These are phyloP conservation scores for Atractosteus spatula DNA, from an alignment of 2,113 vertebrate genomes.

Conservation along the genomic window DNA sequence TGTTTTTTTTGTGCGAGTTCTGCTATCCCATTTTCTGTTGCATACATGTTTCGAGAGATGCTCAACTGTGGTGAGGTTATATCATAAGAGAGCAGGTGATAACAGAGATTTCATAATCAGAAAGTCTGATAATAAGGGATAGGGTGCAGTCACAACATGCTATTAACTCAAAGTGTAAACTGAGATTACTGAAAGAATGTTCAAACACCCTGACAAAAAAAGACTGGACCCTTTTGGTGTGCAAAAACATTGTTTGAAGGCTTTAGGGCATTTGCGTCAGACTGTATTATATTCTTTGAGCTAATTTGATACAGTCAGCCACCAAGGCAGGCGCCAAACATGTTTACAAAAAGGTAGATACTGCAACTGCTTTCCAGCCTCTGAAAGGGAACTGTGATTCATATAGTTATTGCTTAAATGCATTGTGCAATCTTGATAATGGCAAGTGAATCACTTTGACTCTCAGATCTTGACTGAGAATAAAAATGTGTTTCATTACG, in stretches of 20 bases:
- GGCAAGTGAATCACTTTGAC: slow-evolving; percentile 8
- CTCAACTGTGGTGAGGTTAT: too few species aligned
- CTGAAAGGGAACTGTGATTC: slow-evolving; percentile 22
- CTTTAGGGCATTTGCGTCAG: slow-evolving; percentile 9
- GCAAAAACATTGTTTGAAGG: not conserved
- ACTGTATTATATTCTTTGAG: slow-evolving; percentile 7
- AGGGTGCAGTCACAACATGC: not conserved
- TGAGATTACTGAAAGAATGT: slow-evolving; percentile 7
- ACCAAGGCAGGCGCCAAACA: slow-evolving; percentile 1
- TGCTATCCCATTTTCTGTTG: too few species aligned
- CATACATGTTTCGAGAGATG: too few species aligned
- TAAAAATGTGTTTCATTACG: not conserved
- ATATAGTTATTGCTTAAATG: slow-evolving; percentile 18
- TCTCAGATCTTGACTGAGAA: not conserved
- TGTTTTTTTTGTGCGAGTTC: too few species aligned
- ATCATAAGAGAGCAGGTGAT: too few species aligned
- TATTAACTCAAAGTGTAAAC: slow-evolving; percentile 11
- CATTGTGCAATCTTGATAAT: slow-evolving; percentile 15
- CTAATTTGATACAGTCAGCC: not conserved
- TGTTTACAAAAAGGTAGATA: slow-evolving; percentile 13
- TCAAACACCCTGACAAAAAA: not conserved
- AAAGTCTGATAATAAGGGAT: not conserved
- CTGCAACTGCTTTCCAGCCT: slow-evolving; percentile 4
- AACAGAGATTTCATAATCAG: too few species aligned
- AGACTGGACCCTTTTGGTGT: not conserved